Conservation (phyloP, 2,888 invertebrate genomes). For the Nematopogon swammerdamellus region DNA sequence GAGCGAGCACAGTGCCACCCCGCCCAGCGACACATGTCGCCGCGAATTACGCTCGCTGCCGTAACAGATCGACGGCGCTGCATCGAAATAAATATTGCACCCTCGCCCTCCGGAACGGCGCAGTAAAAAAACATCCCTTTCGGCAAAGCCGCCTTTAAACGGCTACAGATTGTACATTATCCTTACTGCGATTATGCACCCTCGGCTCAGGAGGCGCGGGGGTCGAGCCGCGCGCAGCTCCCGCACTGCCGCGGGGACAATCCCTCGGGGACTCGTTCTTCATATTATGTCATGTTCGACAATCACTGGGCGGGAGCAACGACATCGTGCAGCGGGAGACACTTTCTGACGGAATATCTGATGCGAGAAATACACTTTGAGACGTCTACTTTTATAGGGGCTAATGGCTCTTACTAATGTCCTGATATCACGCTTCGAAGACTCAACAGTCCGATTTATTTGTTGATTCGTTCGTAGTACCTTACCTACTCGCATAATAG, state of each 20-base stretch:
- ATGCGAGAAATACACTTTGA: no score
- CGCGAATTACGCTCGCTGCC: conserved; percentile 36
- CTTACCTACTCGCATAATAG: no score
- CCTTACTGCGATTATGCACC: conserved; percentile 58
- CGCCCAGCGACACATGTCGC: conserved; percentile 25
- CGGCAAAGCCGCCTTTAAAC: conserved; percentile 54
- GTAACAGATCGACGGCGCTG: conserved; percentile 38
- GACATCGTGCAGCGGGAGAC: conserved; percentile 6
- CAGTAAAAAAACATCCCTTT: conserved; percentile 57
- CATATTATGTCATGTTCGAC: conserved; percentile 50
- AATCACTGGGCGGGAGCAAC: conserved; percentile 26
- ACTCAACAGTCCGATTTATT: no score
- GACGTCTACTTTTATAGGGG: no score
- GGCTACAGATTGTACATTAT: conserved; percentile 59
- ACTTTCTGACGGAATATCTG: no score
- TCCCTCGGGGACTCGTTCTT: conserved; percentile 44
- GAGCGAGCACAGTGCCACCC: no score
- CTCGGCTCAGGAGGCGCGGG: conserved; percentile 54
- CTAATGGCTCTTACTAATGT: no score
- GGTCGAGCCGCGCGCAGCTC: conserved; percentile 40
- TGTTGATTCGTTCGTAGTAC: no score
- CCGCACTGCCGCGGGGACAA: conserved; percentile 31
- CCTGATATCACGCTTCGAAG: no score
- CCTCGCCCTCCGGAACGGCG: conserved; percentile 51
- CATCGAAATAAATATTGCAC: conserved; percentile 55